Base-by-base conservation (phyloP, 1,140 invertebrate genomes). In the Philopotamus ludificatus region DNA sequence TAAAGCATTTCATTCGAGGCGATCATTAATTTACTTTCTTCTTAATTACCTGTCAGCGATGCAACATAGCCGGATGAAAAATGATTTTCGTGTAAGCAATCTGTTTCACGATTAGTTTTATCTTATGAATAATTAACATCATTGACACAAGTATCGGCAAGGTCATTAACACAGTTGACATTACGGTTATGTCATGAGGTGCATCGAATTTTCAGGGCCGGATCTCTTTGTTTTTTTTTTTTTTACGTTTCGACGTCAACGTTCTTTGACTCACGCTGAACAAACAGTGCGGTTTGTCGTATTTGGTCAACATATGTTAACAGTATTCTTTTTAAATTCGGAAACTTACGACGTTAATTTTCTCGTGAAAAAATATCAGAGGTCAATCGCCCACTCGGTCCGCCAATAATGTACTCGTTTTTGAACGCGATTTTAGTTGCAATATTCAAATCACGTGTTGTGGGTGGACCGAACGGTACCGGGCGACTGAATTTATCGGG, bases 381-480 rank as follows among this genome's bases (percentile, higher is more conserved):
- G 34, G 41, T 42, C 51, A 26, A 2, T 54, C 23, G 51, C 22
- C 22, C 18, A 54, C 51, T n/a, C 10, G 10, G 15, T 9, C 8
- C 44, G 10, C 44, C 44, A n/a, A n/a, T 47, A 9, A 34, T 34
- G 28, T 4, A 34, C 28, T 34, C n/a, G n/a, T n/a, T 7, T 47
- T 3, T 16, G 44, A 47, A 16, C 10, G 15, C 44, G 15, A 47
- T 47, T 47, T 47, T 16, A 16, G 18, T 20, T 47, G 10, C 34
- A n/a, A 26, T 49, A 65, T 65, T 65, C 63, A 47, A 55, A 55
- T 49, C 63, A 65, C 63, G 63, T n/a, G n/a, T 65, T 28, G 63
- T 65, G 44, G 63, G 63, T 34, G 63, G 22, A 65, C 61, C 51
- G 63, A 55, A 65, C 63, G 53, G 53, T 65, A 57, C 63, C 15